Evolutionary conservation across 2,797 vertebrate species (phyloP), one percentile per base, ranked within the genome.

Genomic region (Silurus aristotelis): DNA sequence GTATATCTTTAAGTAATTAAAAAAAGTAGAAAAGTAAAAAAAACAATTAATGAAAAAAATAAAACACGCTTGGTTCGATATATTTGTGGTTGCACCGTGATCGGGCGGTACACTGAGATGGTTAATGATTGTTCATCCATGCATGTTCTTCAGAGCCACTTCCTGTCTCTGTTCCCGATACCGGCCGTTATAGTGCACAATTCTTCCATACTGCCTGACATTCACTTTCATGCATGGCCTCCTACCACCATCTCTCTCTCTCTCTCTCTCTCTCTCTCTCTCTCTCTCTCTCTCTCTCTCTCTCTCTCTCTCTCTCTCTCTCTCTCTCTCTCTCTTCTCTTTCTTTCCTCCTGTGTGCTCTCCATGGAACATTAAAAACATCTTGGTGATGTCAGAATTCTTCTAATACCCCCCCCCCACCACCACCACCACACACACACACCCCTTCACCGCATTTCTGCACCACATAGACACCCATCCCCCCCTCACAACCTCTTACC

Each of bases 141-240:
- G 52, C 43, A 48, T 43, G 83, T 80, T 64, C 14, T 80, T 80
- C 76, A 84, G 19, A 80, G 73, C 76, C 31, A 56, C 48, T 82
- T 70, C 76, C 73, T 56, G 66, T 60, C 20, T 58, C 63, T 22
- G 70, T 63, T 94, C 91, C 92, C 92, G 90, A 94, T 94, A 92
- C 93, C 92, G 89, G 87, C 91, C 93, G 95, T 95, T 94, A 93
- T 94, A 93, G 93, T 90, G 89, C 89, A 85, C 89, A 92, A 90
- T 94, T 95, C 93, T 89, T 88, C 91, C 58, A 90, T 94, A 91
- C 93, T 94, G 90, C 89, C 93, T 93, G 93, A 95, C 93, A 92
- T 94, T 91, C 82, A 85, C 94, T 95, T 92, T 95, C 95, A 94
- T 93, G 93, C 94, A 93, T 94, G 94, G 93, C 92, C 95, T 94